A percentile compares a stretch with the other conserved stretches of the same genome.
These are phyloP conservation scores for Malurus leucopterus DNA, from an alignment of 2,797 vertebrate species.

Conservation along the genomic window DNA sequence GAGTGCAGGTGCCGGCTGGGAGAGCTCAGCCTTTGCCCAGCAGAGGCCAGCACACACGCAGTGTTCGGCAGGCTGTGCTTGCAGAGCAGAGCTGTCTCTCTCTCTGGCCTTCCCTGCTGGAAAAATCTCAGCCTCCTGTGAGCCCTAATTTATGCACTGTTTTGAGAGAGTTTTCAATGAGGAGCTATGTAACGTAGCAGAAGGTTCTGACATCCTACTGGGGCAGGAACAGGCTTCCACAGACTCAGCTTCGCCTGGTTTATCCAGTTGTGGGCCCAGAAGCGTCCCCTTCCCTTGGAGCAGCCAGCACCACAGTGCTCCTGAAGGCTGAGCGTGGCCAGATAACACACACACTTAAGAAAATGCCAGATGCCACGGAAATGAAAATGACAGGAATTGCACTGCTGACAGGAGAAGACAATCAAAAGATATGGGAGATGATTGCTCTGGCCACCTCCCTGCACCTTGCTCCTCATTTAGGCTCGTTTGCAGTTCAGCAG, in stretches of 20 bases:
- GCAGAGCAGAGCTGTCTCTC: too few species aligned
- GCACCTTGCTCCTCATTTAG: neutral
- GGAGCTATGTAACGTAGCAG: neutral
- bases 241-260: neutral
- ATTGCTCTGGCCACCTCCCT: neutral
- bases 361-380: neutral
- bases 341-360: neutral
- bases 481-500: neutral
- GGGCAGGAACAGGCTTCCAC: neutral
- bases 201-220: neutral
- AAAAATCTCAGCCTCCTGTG: neutral
- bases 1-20: fast-evolving
- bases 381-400: neutral
- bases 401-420: neutral
- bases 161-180: neutral
- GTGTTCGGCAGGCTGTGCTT: neutral
- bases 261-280: neutral
- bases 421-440: neutral
- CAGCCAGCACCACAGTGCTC: neutral
- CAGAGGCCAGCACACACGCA: constrained; percentile 46
- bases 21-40: constrained; percentile 4
- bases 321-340: neutral
- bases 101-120: neutral
- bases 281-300: neutral
- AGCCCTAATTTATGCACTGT: neutral